These are phyloP conservation scores for Labeo catla DNA, from an alignment of 2,113 vertebrate species.

Conservation along the genomic window DNA sequence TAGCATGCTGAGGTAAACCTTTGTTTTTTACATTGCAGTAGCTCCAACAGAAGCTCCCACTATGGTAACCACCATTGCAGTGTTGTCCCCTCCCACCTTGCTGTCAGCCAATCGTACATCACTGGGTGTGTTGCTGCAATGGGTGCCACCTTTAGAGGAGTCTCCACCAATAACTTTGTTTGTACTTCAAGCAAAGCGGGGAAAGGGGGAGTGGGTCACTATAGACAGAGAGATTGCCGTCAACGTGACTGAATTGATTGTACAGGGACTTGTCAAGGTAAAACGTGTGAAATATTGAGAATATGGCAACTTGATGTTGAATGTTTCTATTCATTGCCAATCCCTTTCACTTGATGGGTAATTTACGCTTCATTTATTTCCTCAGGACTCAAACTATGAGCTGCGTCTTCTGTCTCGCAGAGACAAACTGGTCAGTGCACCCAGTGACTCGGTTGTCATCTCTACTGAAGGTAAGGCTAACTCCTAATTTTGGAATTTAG, in stretches of 20 bases:
- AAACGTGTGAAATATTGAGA: conserved; percentile 10
- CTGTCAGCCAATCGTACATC: conserved; percentile 81
- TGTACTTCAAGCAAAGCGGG: conserved; percentile 84
- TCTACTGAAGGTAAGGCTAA: conserved; percentile 84
- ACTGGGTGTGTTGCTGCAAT: conserved; percentile 83
- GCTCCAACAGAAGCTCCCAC: conserved; percentile 79
- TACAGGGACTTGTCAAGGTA: conserved; percentile 90
- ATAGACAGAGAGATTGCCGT: conserved; percentile 80
- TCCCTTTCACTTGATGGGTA: neutral
- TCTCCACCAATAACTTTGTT: conserved; percentile 80
- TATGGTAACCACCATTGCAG: conserved; percentile 64
- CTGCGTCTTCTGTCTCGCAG: conserved; percentile 88
- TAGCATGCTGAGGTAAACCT: neutral
- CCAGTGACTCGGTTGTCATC: conserved; percentile 86
- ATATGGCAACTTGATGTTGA: neutral
- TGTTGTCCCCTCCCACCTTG: conserved; percentile 81
- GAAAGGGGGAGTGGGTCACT: conserved; percentile 85
- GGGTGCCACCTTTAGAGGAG: conserved; percentile 78
- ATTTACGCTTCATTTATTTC: neutral
- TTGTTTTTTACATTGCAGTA: conserved; percentile 68
- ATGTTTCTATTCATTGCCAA: neutral
- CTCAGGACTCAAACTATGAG: conserved; percentile 87
- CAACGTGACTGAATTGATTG: conserved; percentile 82
- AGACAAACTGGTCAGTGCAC: conserved; percentile 84
- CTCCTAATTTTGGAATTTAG: neutral